Conservation (phyloP, 2,888 invertebrate genomes). For the Dolichopus griseipennis region DNA sequence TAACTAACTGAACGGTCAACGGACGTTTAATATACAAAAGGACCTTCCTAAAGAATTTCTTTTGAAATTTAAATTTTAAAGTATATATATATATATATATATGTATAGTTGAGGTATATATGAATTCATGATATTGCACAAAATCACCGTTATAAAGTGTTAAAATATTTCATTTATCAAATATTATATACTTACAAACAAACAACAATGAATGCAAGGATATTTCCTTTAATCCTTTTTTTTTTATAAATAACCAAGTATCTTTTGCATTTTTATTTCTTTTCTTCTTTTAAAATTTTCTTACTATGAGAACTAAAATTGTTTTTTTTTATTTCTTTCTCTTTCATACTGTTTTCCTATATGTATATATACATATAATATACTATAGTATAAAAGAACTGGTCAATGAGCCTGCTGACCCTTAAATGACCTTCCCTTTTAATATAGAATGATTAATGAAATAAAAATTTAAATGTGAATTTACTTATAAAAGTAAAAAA, state of each 20-base stretch:
- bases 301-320: constrained; percentile 20
- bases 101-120: too few relatives aligned
- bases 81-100: too few relatives aligned
- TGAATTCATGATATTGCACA: background rate
- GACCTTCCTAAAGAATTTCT: too few relatives aligned
- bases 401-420: constrained; percentile 18
- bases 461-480: background rate
- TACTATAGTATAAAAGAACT: constrained; percentile 14
- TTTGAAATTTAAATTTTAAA: too few relatives aligned
- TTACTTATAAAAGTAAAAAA: too few relatives aligned
- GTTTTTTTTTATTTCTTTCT: constrained; percentile 17
- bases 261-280: constrained; percentile 14
- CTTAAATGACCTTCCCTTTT: constrained; percentile 17
- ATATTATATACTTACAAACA: too few relatives aligned
- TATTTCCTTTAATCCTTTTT: constrained; percentile 5
- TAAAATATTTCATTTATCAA: background rate
- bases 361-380: background rate
- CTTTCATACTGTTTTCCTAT: constrained; percentile 11
- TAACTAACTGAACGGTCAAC: too few relatives aligned
- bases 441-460: constrained; percentile 18
- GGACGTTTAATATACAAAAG: too few relatives aligned
- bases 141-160: background rate
- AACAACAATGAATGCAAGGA: background rate
- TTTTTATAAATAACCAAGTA: too few relatives aligned
- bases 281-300: constrained; percentile 18